Evolutionary conservation across 2,888 invertebrate species (phyloP).

Genomic region (Hypsopygia costalis): DNA sequence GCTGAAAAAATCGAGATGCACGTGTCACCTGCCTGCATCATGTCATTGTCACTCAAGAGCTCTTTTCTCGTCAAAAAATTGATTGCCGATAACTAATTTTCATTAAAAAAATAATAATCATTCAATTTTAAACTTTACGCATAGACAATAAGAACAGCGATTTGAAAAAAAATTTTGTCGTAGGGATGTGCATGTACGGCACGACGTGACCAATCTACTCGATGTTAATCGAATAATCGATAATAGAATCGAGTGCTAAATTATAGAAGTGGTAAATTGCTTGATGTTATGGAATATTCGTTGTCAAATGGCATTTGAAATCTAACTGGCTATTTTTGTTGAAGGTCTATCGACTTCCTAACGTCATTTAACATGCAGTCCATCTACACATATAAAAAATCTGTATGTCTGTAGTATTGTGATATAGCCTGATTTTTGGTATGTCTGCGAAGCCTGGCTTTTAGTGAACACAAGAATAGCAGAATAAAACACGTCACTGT

Average conservation of each 20-base stretch:
- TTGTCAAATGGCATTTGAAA: no score
- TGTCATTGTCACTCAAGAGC: constrained; percentile 44
- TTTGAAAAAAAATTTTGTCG: not conserved
- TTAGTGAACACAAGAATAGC: no score
- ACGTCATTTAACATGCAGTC: no score
- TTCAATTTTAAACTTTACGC: constrained; percentile 13
- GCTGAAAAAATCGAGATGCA: constrained; percentile 50
- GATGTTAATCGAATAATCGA: constrained; percentile 10
- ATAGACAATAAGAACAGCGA: not conserved
- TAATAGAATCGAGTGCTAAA: not conserved
- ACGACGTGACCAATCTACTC: constrained; percentile 13
- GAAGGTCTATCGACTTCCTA: no score
- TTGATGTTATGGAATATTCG: not conserved
- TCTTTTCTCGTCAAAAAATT: constrained; percentile 35
- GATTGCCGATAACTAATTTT: constrained; percentile 21
- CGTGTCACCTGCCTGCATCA: constrained; percentile 65
- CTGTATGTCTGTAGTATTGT: no score
- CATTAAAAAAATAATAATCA: constrained; percentile 2
- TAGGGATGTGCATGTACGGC: constrained; percentile 2
- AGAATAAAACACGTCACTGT: no score
- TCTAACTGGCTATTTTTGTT: no score
- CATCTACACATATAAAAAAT: no score
- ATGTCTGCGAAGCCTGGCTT: no score
- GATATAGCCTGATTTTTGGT: no score
- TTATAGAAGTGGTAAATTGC: not conserved